Conservation (phyloP, 2,888 invertebrate genomes). For the Pilophorus perplexus region DNA sequence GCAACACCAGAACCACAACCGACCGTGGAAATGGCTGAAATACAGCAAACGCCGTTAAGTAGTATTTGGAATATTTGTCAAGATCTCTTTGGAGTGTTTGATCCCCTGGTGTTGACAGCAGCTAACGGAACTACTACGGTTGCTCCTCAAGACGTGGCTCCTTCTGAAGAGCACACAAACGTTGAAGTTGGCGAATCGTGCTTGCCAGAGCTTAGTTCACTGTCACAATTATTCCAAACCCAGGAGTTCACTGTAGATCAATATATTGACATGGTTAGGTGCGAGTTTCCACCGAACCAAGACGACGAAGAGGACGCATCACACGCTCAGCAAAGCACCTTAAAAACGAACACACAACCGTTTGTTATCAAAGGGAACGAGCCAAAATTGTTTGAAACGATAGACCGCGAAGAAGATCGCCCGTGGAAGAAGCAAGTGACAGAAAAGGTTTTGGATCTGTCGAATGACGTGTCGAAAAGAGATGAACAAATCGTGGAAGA, state of each 20-base stretch:
- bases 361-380: constrained; percentile 6
- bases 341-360: neutral
- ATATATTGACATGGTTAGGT: neutral
- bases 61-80: too few relatives aligned
- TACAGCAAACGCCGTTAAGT: too few relatives aligned
- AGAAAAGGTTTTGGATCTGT: constrained; percentile 1
- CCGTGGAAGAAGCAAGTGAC: constrained; percentile 22
- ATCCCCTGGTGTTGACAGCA: too few relatives aligned
- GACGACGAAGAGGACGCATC: neutral
- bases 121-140: too few relatives aligned
- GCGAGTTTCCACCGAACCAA: neutral
- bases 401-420: constrained; percentile 10
- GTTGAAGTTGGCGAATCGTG: neutral
- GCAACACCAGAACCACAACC: too few relatives aligned
- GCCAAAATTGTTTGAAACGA: constrained; percentile 22
- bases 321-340: too few relatives aligned
- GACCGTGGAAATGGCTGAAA: too few relatives aligned
- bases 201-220: too few relatives aligned
- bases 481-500: neutral
- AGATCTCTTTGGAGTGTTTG: too few relatives aligned
- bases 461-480: constrained; percentile 1
- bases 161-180: neutral
- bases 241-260: neutral
- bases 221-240: constrained; percentile 9
- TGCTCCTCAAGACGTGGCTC: neutral